Percentiles rank a stretch among this genome's conserved stretches.
Conservation (phyloP, 1,140 invertebrate species). For the Caenorhabditis latens region DNA sequence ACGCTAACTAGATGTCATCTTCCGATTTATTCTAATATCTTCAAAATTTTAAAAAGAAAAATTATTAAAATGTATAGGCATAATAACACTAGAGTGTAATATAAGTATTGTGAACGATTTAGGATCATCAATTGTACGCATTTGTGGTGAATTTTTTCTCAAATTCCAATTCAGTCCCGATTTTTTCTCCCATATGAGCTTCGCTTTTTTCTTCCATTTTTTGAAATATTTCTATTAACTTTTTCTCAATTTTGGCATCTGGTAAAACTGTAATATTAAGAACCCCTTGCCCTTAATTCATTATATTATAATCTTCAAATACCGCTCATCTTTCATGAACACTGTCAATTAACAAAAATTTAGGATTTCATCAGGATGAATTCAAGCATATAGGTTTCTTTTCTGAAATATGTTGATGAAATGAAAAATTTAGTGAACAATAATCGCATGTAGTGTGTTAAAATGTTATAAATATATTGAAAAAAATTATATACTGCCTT, state of each 20-base stretch:
- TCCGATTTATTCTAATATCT: neutral
- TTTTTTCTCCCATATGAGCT: conserved; percentile 48
- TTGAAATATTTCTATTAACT: neutral
- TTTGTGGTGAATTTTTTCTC: conserved; percentile 45
- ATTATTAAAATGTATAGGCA: conserved; percentile 17
- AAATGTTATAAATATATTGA: neutral
- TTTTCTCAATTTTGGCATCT: conserved; percentile 11
- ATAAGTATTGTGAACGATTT: conserved; percentile 42
- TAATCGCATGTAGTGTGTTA: neutral
- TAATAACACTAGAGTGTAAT: neutral
- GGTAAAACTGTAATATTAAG: neutral
- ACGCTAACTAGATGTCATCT: neutral
- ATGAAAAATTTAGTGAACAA: neutral
- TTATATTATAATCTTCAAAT: conserved; percentile 1
- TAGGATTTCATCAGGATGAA: neutral
- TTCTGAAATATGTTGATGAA: neutral
- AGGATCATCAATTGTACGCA: conserved; percentile 50
- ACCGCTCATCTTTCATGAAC: conserved; percentile 46
- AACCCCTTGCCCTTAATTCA: conserved; percentile 3
- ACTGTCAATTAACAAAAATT: conserved; percentile 6
- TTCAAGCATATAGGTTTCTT: neutral
- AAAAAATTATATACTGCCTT: neutral
- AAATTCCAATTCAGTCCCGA: conserved; percentile 34
- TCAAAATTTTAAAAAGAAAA: neutral
- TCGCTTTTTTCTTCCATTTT: conserved; percentile 5